Evolutionary conservation across 2,113 vertebrate genomes (phyloP).

Genomic region (Hypomesus transpacificus): DNA sequence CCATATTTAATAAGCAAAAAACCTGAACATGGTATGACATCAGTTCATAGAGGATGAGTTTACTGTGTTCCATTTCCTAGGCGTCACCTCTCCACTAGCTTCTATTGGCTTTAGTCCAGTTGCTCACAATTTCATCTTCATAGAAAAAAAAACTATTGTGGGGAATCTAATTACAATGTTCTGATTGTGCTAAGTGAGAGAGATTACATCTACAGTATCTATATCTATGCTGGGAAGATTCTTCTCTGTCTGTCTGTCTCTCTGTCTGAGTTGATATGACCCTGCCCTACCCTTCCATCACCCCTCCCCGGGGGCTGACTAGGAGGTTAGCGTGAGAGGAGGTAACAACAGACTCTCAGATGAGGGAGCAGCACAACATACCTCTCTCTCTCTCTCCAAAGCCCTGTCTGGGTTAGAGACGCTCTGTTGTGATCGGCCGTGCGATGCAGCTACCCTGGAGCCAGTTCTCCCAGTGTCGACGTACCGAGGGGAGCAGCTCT

Average conservation of each 20-base stretch:
- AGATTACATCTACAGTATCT: background rate
- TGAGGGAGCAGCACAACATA: background rate
- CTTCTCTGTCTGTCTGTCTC: background rate
- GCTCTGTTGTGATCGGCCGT: background rate
- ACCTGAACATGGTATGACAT: conserved; percentile 1
- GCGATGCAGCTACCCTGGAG: background rate
- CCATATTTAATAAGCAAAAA: conserved; percentile 24
- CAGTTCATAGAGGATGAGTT: background rate
- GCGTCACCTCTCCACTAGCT: background rate
- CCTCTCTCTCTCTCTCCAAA: background rate
- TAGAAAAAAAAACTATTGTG: too few species aligned
- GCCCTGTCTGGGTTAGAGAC: background rate
- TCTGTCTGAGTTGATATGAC: too few species aligned
- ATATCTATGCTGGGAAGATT: background rate
- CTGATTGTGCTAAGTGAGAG: too few species aligned
- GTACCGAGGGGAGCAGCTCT: background rate
- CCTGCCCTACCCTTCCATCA: too few species aligned
- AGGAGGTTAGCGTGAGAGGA: background rate
- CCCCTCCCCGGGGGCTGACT: too few species aligned
- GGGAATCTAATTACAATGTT: too few species aligned
- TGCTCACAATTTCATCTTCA: too few species aligned
- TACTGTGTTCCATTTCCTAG: background rate
- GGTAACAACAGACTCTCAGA: background rate
- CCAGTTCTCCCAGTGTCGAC: background rate
- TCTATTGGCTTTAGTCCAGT: too few species aligned